A percentile compares a stretch with the other conserved stretches of the same genome.
Evolutionary conservation across 2,113 vertebrate genomes (phyloP).

Genomic region (Willisornis vidua): DNA sequence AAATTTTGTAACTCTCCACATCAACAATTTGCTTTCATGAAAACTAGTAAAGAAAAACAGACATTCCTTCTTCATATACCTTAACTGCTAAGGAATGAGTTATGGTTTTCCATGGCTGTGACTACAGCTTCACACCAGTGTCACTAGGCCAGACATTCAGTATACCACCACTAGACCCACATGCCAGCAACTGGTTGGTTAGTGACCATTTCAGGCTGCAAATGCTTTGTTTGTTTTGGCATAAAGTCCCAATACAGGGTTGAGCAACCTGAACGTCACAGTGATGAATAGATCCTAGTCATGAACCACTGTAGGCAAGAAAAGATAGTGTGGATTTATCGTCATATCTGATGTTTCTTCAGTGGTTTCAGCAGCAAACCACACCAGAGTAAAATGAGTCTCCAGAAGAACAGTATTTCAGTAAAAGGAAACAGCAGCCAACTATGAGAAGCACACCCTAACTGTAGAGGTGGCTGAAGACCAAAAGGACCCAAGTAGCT

Average conservation of each 20-base stretch:
- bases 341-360: not conserved
- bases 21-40: not conserved
- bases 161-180: conserved; percentile 73
- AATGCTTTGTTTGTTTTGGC: conserved; percentile 64
- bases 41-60: not conserved
- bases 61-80: conserved; percentile 31
- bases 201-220: conserved; percentile 82
- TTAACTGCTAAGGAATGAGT: conserved; percentile 78
- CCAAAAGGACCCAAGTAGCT: not conserved
- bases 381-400: not conserved
- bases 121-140: conserved; percentile 19
- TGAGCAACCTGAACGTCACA: conserved; percentile 64
- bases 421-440: not conserved
- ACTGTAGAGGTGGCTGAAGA: not conserved
- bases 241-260: conserved; percentile 55
- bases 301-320: conserved; percentile 73
- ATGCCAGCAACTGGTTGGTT: conserved; percentile 67
- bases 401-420: not conserved
- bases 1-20: not conserved
- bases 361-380: not conserved
- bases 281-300: conserved; percentile 76
- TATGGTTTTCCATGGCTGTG: conserved; percentile 57
- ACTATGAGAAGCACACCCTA: not conserved
- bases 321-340: not conserved
- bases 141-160: conserved; percentile 76